These are phyloP conservation scores for Celastrina argiolus DNA, from an alignment of 2,888 invertebrate genomes.

Conservation along the genomic window DNA sequence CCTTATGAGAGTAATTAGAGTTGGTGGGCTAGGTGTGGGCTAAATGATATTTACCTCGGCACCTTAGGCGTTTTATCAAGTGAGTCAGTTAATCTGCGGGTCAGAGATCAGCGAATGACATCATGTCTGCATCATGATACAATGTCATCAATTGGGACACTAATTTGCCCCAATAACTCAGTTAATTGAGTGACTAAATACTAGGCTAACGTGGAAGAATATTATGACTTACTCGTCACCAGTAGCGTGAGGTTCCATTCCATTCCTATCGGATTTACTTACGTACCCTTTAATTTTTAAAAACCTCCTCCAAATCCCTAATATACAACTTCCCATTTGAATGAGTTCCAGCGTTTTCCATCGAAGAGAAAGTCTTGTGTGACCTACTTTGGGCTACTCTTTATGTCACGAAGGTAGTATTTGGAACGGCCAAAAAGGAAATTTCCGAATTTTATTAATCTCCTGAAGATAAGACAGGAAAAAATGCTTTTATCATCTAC, in stretches of 20 bases:
- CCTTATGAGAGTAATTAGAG: background rate
- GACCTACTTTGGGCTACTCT: no score
- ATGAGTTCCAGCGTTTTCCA: no score
- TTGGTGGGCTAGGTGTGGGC: conserved; percentile 10
- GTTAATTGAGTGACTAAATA: background rate
- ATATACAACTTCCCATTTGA: no score
- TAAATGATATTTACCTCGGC: conserved; percentile 24
- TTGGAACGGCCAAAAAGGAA: no score
- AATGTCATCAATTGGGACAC: conserved; percentile 29
- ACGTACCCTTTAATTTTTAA: no score
- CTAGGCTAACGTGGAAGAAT: background rate
- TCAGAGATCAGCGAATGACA: conserved; percentile 37
- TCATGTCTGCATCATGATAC: conserved; percentile 32
- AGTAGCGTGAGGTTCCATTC: no score
- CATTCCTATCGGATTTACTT: no score
- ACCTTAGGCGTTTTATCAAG: conserved; percentile 27
- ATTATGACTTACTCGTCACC: background rate
- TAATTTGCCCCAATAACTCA: conserved; percentile 7
- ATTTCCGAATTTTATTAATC: background rate
- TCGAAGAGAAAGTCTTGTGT: no score
- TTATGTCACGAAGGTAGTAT: no score
- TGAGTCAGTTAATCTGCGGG: conserved; percentile 35
- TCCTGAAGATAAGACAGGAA: background rate
- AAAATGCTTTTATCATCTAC: background rate
- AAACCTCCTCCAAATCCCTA: no score